phyloP scores from a whole-genome alignment of 2,888 invertebrate species.

The Reticulitermes lucifugus region DNA sequence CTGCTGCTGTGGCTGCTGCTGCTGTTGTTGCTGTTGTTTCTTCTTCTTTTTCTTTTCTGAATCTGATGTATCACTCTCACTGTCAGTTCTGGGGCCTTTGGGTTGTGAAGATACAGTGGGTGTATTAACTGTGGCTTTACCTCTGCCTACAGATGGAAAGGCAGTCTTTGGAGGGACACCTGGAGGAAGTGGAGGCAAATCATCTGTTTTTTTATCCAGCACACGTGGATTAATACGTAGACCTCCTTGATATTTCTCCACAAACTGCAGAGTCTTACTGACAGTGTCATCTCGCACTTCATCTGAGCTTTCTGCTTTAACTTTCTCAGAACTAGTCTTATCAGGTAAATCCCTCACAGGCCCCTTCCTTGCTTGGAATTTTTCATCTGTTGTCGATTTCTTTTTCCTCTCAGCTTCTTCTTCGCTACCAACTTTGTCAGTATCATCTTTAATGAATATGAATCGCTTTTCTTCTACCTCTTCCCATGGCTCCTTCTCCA shows the following conservation, averaged over 20 bases:
- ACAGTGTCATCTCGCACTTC: slow-evolving; percentile 48
- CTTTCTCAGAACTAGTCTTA: slow-evolving; percentile 53
- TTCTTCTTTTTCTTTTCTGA: slow-evolving; percentile 59
- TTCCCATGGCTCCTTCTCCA: slow-evolving; percentile 58
- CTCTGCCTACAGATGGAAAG: slow-evolving; percentile 37
- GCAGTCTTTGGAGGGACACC: slow-evolving; percentile 66
- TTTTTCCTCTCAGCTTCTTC: slow-evolving; percentile 53
- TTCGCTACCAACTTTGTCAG: slow-evolving; percentile 49
- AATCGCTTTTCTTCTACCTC: slow-evolving; percentile 63
- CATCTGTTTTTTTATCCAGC: slow-evolving; percentile 61
- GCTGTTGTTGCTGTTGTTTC: slow-evolving; percentile 56
- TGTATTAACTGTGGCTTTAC: slow-evolving; percentile 58
- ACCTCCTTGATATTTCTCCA: slow-evolving; percentile 53
- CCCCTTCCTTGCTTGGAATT: slow-evolving; percentile 46
- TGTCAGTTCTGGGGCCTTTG: slow-evolving; percentile 63
- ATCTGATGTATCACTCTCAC: slow-evolving; percentile 62
- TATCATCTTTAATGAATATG: slow-evolving; percentile 55
- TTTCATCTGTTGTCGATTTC: slow-evolving; percentile 50
- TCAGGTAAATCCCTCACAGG: slow-evolving; percentile 43
- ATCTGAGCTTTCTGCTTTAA: slow-evolving; percentile 48
- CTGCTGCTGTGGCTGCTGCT: neutral
- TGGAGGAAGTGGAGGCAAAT: slow-evolving; percentile 63
- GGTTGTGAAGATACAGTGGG: slow-evolving; percentile 57
- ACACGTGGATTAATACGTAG: slow-evolving; percentile 51
- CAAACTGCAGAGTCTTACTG: slow-evolving; percentile 51